phyloP scores from a whole-genome alignment of 2,113 vertebrate species.

The Erpornis zantholeuca region DNA sequence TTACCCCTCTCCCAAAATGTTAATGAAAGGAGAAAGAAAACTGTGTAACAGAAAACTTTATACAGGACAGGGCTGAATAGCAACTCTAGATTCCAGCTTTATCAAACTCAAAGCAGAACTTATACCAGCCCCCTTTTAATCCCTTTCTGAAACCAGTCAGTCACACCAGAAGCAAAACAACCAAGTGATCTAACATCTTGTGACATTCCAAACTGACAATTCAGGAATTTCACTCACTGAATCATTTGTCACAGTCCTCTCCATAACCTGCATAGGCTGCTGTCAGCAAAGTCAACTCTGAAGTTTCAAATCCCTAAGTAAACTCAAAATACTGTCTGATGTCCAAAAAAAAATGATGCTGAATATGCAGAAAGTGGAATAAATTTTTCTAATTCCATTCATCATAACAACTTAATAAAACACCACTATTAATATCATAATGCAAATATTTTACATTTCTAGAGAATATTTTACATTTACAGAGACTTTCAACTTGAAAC shows the following conservation, averaged over 20 bases:
- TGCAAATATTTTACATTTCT: not conserved
- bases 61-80: not conserved
- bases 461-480: not conserved
- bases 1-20: not conserved
- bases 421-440: not conserved
- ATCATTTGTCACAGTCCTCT: not conserved
- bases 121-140: not conserved
- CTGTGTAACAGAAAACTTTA: rapidly evolving
- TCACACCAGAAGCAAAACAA: not conserved
- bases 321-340: not conserved
- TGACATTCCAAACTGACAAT: not conserved
- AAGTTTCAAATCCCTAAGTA: not conserved
- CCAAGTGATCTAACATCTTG: not conserved
- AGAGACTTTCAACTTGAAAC: not conserved
- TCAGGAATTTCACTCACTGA: not conserved
- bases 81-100: not conserved
- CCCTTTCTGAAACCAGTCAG: not conserved
- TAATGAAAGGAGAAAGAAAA: not conserved
- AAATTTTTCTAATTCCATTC: not conserved
- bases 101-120: not conserved
- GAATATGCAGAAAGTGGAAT: not conserved
- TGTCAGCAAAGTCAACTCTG: not conserved
- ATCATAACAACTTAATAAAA: not conserved
- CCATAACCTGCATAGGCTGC: not conserved
- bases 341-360: not conserved